Percentiles rank a stretch among this genome's conserved stretches.
Conservation (phyloP, 2,888 invertebrate species). For the Sinopyrophorus schimmeli region DNA sequence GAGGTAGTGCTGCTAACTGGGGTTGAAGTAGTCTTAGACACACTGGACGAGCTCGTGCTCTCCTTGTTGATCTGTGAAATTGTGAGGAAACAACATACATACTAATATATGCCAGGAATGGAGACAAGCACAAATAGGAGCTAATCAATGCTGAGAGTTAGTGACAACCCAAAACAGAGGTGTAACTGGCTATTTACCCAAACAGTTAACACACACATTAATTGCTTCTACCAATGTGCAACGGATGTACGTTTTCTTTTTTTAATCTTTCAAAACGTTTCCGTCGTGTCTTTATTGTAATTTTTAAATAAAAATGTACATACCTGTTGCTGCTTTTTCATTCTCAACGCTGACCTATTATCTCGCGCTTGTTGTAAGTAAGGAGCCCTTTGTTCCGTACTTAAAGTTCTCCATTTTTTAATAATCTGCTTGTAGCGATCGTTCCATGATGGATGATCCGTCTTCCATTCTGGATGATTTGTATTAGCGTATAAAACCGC, state of each 20-base stretch:
- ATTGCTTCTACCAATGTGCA: background rate
- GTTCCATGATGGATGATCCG: conserved; percentile 87
- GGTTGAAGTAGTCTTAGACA: conserved; percentile 50
- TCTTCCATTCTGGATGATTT: conserved; percentile 91
- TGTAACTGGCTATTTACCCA: conserved; percentile 12
- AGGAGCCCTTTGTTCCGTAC: conserved; percentile 87
- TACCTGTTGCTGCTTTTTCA: conserved; percentile 90
- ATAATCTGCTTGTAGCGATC: conserved; percentile 95
- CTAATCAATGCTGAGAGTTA: conserved; percentile 26
- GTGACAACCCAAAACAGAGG: conserved; percentile 23
- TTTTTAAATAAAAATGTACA: no score
- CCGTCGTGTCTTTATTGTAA: no score
- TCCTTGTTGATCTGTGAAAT: conserved; percentile 64
- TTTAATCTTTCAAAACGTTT: no score
- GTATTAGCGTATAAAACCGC: conserved; percentile 96
- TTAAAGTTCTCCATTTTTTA: conserved; percentile 92
- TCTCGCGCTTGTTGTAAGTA: conserved; percentile 90
- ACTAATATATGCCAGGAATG: conserved; percentile 22
- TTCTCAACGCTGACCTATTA: conserved; percentile 84
- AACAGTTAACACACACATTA: background rate
- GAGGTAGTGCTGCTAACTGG: conserved; percentile 37
- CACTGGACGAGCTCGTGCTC: conserved; percentile 55
- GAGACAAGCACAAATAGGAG: conserved; percentile 28
- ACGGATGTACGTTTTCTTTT: background rate
- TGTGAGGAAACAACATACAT: conserved; percentile 44